These are phyloP conservation scores for Zoanthus sociatus DNA, from an alignment of 92 coral and sea anemone species.

Conservation along the genomic window DNA sequence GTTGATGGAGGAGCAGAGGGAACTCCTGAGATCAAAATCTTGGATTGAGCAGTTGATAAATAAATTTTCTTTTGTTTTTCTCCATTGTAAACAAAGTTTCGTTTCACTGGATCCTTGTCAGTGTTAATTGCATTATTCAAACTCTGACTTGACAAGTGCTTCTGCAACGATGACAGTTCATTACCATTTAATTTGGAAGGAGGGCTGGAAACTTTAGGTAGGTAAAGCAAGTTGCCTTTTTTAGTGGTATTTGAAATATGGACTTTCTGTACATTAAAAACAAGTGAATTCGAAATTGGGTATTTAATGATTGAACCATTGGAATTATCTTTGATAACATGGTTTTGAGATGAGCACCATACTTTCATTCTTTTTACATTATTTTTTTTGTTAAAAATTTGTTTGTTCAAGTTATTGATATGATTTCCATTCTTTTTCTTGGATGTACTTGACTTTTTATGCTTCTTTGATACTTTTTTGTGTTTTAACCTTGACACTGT, in stretches of 20 bases:
- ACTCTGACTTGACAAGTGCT: conserved; percentile 27
- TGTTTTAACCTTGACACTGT: conserved; percentile 46
- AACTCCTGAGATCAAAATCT: conserved; percentile 76
- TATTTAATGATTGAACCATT: conserved; percentile 1
- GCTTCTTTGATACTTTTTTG: conserved; percentile 2
- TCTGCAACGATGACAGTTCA: conserved; percentile 29
- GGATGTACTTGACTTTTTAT: conserved; percentile 11
- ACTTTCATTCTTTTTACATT: conserved; percentile 1
- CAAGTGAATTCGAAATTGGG: conserved; percentile 8
- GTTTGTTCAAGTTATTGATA: neutral
- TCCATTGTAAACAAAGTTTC: conserved; percentile 38
- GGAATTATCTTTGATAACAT: neutral
- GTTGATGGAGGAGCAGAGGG: conserved; percentile 95
- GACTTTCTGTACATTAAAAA: conserved; percentile 62
- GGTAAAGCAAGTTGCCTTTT: conserved; percentile 48
- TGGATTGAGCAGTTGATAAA: conserved; percentile 89
- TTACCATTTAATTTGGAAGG: neutral
- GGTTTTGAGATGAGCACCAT: conserved; percentile 10
- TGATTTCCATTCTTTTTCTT: conserved; percentile 19
- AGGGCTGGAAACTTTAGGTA: conserved; percentile 72
- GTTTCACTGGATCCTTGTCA: neutral
- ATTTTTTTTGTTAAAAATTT: conserved; percentile 25
- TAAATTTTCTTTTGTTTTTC: conserved; percentile 77
- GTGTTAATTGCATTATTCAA: conserved; percentile 3
- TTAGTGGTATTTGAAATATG: conserved; percentile 67